Conservation (phyloP, 1,140 invertebrate species). For the Aphis gossypii region DNA sequence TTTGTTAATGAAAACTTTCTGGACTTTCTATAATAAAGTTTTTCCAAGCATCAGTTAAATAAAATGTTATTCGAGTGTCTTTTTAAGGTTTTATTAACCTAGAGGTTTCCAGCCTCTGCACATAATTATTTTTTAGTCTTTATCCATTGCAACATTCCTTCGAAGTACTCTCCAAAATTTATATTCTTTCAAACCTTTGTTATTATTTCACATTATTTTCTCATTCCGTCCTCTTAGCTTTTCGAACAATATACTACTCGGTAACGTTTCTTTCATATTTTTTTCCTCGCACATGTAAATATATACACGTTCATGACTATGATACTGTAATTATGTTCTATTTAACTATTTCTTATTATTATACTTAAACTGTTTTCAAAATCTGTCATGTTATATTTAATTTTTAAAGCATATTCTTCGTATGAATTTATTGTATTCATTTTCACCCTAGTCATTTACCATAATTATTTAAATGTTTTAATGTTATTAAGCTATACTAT, state of each 20-base stretch:
- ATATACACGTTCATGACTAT: not conserved
- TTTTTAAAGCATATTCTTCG: not conserved
- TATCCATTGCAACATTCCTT: not conserved
- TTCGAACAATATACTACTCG: not conserved
- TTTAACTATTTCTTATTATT: not conserved
- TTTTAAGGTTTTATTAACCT: slow-evolving; percentile 33
- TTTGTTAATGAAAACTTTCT: not conserved
- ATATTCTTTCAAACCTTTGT: not conserved
- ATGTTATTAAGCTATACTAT: not conserved
- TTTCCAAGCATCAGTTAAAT: slow-evolving; percentile 23
- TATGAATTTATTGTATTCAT: not conserved
- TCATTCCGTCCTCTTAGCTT: not conserved
- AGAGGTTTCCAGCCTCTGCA: slow-evolving; percentile 3
- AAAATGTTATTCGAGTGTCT: slow-evolving; percentile 24
- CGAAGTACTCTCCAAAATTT: slow-evolving; percentile 3
- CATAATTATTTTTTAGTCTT: slow-evolving; percentile 31
- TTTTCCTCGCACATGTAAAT: not conserved
- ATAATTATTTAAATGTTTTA: not conserved
- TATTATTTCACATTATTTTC: slow-evolving; percentile 3
- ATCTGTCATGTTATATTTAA: not conserved
- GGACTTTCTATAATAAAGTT: slow-evolving; percentile 3
- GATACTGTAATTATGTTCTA: not conserved
- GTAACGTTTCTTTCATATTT: not conserved
- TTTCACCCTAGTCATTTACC: not conserved
- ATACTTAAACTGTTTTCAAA: not conserved